Base-by-base conservation (phyloP, 2,888 invertebrate species). In the Callimorpha dominula region DNA sequence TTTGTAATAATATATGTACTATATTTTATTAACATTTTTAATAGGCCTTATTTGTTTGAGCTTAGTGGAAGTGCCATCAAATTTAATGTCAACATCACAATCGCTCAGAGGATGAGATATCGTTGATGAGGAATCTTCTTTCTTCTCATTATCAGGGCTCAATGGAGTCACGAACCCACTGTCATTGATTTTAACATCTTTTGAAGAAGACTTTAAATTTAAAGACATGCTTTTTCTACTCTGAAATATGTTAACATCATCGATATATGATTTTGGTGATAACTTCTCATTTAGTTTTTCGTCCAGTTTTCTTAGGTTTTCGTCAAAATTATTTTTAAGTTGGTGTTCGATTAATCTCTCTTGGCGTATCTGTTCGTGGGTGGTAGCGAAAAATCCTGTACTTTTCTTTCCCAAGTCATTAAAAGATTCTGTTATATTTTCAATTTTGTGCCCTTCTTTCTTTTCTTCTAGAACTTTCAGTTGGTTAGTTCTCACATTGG, bases 11-110 rank as follows among this genome's bases (percentile, higher is more conserved):
- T 31, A 4, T 40, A 20, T 20, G n/a, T 63, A 77, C 65, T 78
- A 79, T 17, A 77, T 70, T 40, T 74, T 81, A 70, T 67, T 74
- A 57, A 72, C 67, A 69, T 31, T 65, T 65, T 84, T 90, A 0
- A 95, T 82, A 15, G 97, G 96, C 77, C 97, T 96, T 46, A 98
- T 96, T 70, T 97, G 97, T 88, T 98, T 98, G 75, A 98, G 91
- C 88, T 98, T 97, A 0, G 98, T 97, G 1, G 97, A 97, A 20
- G 95, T 95, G 9, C 98, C 98, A 83, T 97, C 97, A 86, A 97
- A 98, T 78, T 97, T 97, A 65, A 98, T 98, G 86, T 97, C 97
- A 0, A 98, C 97, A 87, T 98, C 98, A 74, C 97, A 97, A 85
- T 97, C 97, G 80, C 98, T 97, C 6, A 98, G 87, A 0, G 98